Evolutionary conservation across 2,888 invertebrate genomes (phyloP), one percentile per base, ranked within the genome.

Genomic region (Agrochola lota): DNA sequence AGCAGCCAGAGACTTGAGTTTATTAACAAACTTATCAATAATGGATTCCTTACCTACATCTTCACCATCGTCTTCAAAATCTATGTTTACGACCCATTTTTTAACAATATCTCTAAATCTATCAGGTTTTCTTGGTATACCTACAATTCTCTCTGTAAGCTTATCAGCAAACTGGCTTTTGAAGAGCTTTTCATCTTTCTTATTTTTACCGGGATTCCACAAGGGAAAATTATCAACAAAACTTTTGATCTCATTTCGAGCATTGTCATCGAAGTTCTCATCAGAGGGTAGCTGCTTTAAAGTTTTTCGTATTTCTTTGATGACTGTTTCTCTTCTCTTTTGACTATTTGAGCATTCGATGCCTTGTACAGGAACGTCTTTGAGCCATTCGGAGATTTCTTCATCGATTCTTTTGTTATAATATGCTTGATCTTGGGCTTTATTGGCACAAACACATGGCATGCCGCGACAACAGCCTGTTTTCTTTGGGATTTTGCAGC

Each of bases 181-280:
- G 60, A 93, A 90, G 6, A 30, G 60, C 5, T 89, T 80, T 66
- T 87, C 82, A 4, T 92, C 89, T 9, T 77, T 35, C 71, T 90
- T 85, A 40, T 77, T 76, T 8, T 49, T 77, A 49, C 75, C 87
- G 12, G 92, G 92, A 46, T 80, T 83, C 94, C 94, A 94, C 81
- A 94, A 91, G 0, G 93, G 92, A 59, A 93, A 83, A 40, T 78
- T 81, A 23, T 88, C 80, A 7, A 94, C 62, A 40, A 87, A 91
- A 52, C 77, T 79, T 46, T 76, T 73, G 6, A 93, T 89, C 68
- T 86, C 87, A 11, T 85, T 83, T 69, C 73, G 88, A 7, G 84
- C 89, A 74, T 83, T 88, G 6, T 86, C 78, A 30, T 87, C 74
- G 35, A 89, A 91, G 64, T 89, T 60, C 2, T 85, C 74, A 46